phyloP scores from a whole-genome alignment of 2,113 vertebrate genomes.

The Polyodon spathula region DNA sequence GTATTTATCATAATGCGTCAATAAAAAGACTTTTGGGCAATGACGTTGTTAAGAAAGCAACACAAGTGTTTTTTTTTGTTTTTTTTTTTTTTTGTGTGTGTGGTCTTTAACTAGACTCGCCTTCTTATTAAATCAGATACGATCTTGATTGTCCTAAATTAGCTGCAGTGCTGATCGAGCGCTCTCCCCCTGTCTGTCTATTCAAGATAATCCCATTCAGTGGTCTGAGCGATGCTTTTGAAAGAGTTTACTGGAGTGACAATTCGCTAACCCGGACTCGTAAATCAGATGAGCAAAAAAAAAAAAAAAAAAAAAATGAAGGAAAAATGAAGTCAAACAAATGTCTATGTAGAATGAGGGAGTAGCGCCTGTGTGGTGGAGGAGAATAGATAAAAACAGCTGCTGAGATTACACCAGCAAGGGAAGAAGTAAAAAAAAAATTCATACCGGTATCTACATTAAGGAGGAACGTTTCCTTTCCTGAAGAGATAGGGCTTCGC shows the following conservation, averaged over 20 bases:
- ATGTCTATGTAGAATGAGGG: conserved; percentile 39
- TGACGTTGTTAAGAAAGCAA: background rate
- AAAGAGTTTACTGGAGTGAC: conserved; percentile 13
- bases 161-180: conserved; percentile 2
- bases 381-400: conserved; percentile 42
- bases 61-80: too few species aligned
- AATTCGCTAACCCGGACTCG: conserved; percentile 4
- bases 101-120: conserved; percentile 4
- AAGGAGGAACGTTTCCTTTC: conserved; percentile 18
- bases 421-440: conserved; percentile 18
- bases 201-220: background rate
- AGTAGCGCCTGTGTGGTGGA: conserved; percentile 42
- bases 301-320: conserved; percentile 10
- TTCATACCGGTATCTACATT: conserved; percentile 27
- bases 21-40: too few species aligned
- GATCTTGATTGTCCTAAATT: background rate
- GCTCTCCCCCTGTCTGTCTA: background rate
- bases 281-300: conserved; percentile 10
- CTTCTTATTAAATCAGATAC: background rate
- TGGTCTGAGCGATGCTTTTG: background rate
- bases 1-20: too few species aligned
- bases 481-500: background rate
- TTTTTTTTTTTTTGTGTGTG: too few species aligned
- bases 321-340: conserved; percentile 19
- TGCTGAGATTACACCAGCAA: conserved; percentile 12